Evolutionary conservation across 1,140 invertebrate species (phyloP), one percentile per base, ranked within the genome.

Genomic region (Tetragnatha versicolor): DNA sequence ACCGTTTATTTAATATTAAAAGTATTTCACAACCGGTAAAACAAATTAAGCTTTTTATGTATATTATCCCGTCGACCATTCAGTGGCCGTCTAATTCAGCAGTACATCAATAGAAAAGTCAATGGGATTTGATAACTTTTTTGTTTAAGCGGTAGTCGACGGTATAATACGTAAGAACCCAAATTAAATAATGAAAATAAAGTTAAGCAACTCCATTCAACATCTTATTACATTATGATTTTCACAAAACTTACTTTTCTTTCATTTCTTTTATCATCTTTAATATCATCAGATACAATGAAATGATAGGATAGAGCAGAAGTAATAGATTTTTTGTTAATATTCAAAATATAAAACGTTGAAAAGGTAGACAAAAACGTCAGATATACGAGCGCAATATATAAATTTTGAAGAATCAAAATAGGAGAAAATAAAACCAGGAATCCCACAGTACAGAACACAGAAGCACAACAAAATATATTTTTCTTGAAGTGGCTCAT

Each of bases 401-500:
- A 3, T 45, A 60, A 60, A 47, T 22, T 60, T 33, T 47, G 7
- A 17, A 73, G 39, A 14, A 73, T 42, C 3, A 73, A 20, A 7
- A 45, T 12, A 12, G 69, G 69, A 22, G 37, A 73, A 17, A 73
- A 12, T 31, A 39, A 25, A 29, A 73, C 22, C 12, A 39, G 22
- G 4, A 73, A 27, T 42, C 51, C 35, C 60, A 73, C 7, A 2
- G 20, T 1, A 27, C 58, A 29, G 27, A 45, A 42, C 39, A 20
- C 42, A 45, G 45, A 17, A 27, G 53, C 69, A 33, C n/a, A 42
- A 12, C 69, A 47, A 60, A n/a, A 10, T 20, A 45, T 12, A 45
- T 20, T 37, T 33, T 73, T 73, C 20, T 61, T 73, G 10, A 37
- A 3, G 25, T 73, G 49, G 25, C 69, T 73, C 69, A 73, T 73